Base-by-base conservation (phyloP, 2,888 invertebrate species). In the Leptothorax acervorum region DNA sequence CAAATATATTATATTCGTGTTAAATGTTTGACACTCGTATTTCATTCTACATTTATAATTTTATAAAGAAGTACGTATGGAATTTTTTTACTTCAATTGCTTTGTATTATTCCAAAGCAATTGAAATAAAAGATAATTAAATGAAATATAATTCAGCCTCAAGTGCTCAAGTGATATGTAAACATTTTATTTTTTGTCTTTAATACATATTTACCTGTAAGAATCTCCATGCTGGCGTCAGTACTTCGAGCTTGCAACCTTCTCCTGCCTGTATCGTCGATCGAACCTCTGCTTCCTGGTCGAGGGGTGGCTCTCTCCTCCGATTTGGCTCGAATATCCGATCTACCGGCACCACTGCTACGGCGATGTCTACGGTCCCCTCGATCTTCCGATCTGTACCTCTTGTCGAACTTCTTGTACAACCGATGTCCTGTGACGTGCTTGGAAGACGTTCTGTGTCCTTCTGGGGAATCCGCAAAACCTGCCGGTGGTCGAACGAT, bases 401-500 rank as follows among this genome's bases (percentile, higher is more conserved):
- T 95, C 92, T 97, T 98, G 92, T 97, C 97, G 92, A 97, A 96
- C 94, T 97, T 98, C 95, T 97, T 98, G 93, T 97, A 97, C 42
- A 97, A 94, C 84, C 93, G 88, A 86, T 95, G 95, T 74, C 95
- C 94, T 71, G 93, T 87, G 70, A 88, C 90, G 88, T 91, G 94
- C 89, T 95, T 92, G 23, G 93, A 89, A 45, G 91, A 62, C 11
- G 92, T 87, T n/a, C 94, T 91, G 12, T 94, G 93, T 11, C 95
- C 95, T 87, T 96, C 95, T 6, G 98, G 98, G 0, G 98, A 98
- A 94, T 98, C 98, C 9, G 98, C 98, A 93, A 98, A 98, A 63
- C 98, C 98, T 23, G 98, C 98, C 2, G 98, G 98, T 0, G 98
- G 98, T 92, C 98, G 97, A 1, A 98, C 98, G 90, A 98, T 98